phyloP scores from a whole-genome alignment of 2,113 vertebrate genomes.

The Amia ocellicauda region DNA sequence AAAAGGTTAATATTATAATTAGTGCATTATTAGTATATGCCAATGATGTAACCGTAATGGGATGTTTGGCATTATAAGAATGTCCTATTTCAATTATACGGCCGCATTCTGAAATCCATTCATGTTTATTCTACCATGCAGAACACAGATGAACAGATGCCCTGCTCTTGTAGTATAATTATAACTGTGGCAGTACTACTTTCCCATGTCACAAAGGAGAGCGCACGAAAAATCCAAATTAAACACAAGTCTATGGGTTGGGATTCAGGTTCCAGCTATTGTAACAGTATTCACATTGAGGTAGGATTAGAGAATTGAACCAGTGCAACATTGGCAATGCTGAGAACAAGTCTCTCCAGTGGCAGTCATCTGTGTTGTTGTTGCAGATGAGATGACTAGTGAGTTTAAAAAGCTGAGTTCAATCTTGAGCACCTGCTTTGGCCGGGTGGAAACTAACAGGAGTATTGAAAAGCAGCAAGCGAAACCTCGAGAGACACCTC shows the following conservation, averaged over 20 bases:
- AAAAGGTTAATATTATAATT: slow-evolving; percentile 66
- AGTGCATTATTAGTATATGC: slow-evolving; percentile 44
- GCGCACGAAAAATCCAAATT: background rate
- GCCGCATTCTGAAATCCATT: slow-evolving; percentile 56
- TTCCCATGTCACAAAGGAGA: background rate
- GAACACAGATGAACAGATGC: slow-evolving; percentile 37
- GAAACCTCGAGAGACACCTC: background rate
- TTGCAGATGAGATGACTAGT: no score
- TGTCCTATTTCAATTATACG: slow-evolving; percentile 63
- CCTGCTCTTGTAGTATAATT: slow-evolving; percentile 30
- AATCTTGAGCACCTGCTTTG: no score
- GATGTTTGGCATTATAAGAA: slow-evolving; percentile 71
- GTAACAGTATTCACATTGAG: no score
- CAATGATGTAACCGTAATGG: slow-evolving; percentile 66
- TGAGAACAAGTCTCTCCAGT: no score
- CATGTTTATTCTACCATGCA: slow-evolving; percentile 66
- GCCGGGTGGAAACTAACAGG: no score
- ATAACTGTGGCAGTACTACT: slow-evolving; percentile 35
- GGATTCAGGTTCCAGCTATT: no score
- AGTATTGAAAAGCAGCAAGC: no score
- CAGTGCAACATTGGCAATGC: no score
- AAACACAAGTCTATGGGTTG: background rate
- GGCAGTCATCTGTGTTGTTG: no score
- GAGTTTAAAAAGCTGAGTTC: no score
- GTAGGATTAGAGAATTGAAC: no score